A percentile compares a stretch with the other conserved stretches of the same genome.
Evolutionary conservation across 2,888 invertebrate genomes (phyloP).

Genomic region (Fragum fragum): DNA sequence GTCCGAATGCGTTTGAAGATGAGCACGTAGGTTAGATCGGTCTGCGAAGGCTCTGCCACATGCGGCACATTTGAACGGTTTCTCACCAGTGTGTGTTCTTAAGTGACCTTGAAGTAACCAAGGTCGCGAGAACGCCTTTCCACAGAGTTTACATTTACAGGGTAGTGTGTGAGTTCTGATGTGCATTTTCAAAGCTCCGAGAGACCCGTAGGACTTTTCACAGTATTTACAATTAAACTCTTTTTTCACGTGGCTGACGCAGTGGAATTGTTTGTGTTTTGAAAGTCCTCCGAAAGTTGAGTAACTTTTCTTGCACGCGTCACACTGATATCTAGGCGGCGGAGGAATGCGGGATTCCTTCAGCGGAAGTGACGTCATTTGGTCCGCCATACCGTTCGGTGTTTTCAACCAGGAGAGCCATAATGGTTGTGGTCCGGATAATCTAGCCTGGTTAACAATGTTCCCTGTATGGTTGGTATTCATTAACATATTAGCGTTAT

Average conservation of each 20-base stretch:
- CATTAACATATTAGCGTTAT: conserved; percentile 28
- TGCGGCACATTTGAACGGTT: conserved; percentile 98
- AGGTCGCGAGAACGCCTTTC: conserved; percentile 98
- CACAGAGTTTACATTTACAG: conserved; percentile 98
- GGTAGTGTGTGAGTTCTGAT: conserved; percentile 99
- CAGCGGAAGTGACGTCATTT: conserved; percentile 51
- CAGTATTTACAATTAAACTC: conserved; percentile 98
- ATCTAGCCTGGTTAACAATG: not conserved
- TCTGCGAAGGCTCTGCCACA: conserved; percentile 99
- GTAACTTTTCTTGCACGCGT: conserved; percentile 97
- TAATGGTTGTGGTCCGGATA: conserved; percentile 39
- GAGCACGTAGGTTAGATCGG: conserved; percentile 97
- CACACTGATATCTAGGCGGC: conserved; percentile 91
- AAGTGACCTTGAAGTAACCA: conserved; percentile 99
- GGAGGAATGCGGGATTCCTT: conserved; percentile 63
- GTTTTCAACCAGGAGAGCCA: conserved; percentile 62
- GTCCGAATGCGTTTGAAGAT: conserved; percentile 98
- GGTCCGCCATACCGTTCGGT: conserved; percentile 22
- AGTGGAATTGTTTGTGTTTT: conserved; percentile 98
- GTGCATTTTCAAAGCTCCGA: conserved; percentile 99
- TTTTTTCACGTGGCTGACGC: conserved; percentile 94
- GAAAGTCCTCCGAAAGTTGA: conserved; percentile 97
- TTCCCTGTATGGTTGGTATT: not conserved
- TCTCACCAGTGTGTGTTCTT: conserved; percentile 98
- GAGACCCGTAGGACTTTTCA: conserved; percentile 97